These are phyloP conservation scores for Halcyon chelicuti DNA, from an alignment of 2,797 vertebrate genomes.

Conservation along the genomic window DNA sequence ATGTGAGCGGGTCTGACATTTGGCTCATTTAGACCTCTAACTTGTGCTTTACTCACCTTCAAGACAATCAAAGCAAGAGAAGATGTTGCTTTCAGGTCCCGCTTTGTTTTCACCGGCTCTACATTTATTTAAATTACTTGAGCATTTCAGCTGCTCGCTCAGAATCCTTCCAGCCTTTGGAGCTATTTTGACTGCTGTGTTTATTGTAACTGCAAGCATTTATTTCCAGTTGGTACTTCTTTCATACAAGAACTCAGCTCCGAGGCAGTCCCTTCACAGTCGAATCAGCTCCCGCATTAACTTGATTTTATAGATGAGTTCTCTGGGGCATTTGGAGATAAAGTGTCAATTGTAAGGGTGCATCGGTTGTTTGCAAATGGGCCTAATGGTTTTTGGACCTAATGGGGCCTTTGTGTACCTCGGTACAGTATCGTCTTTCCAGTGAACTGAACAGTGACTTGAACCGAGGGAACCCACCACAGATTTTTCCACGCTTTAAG, in stretches of 20 bases:
- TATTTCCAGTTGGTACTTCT: not conserved
- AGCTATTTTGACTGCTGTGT: not conserved
- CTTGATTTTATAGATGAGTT: not conserved
- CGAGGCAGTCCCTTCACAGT: not conserved
- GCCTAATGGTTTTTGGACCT: not conserved
- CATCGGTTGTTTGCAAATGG: not conserved
- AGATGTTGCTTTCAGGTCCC: not conserved
- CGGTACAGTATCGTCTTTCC: not conserved
- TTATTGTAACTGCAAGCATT: not conserved
- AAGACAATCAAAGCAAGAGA: not conserved
- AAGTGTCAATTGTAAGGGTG: not conserved
- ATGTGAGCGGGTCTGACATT: not conserved
- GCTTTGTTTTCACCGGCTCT: not conserved
- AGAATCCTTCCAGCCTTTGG: not conserved
- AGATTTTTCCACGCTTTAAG: not conserved
- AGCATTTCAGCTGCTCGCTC: not conserved
- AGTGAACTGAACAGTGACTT: not conserved
- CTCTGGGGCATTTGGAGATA: not conserved
- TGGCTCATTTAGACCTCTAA: not conserved
- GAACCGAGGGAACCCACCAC: not conserved
- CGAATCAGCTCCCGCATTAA: not conserved
- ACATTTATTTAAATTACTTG: not conserved
- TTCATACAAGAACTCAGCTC: not conserved
- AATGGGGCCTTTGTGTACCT: not conserved
- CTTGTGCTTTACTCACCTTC: not conserved